phyloP scores from a whole-genome alignment of 1,140 invertebrate genomes.

The Formica selysi region DNA sequence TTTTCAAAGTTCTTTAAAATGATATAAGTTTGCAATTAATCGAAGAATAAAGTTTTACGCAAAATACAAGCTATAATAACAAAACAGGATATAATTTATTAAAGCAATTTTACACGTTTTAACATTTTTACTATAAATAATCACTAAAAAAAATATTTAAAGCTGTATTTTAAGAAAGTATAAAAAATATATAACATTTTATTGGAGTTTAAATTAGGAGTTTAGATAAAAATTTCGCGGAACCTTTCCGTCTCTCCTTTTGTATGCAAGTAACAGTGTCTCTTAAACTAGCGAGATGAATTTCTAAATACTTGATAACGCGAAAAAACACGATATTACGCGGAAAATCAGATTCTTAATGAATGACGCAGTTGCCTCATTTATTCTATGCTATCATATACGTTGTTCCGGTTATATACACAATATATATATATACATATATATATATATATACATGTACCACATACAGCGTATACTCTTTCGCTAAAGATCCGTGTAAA shows the following conservation, averaged over 20 bases:
- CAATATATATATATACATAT: no score
- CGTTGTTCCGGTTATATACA: background rate
- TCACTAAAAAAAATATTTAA: background rate
- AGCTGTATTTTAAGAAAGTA: background rate
- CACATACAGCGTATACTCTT: background rate
- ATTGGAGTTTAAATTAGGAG: background rate
- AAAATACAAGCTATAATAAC: background rate
- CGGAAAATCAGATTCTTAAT: background rate
- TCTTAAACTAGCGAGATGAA: background rate
- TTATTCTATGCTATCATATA: slow-evolving; percentile 19
- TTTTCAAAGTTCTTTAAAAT: background rate
- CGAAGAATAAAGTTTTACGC: background rate
- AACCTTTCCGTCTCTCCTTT: no score
- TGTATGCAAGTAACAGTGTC: background rate
- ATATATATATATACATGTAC: no score
- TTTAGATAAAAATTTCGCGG: background rate
- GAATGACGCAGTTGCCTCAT: slow-evolving; percentile 1
- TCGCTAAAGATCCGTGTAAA: background rate
- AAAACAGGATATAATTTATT: slow-evolving; percentile 9
- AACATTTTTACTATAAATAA: background rate
- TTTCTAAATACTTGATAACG: background rate
- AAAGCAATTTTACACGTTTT: background rate
- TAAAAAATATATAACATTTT: background rate
- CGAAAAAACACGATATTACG: background rate
- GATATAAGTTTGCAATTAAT: background rate